Evolutionary conservation across 2,888 invertebrate genomes (phyloP).

Genomic region (Melanophora roralis): DNA sequence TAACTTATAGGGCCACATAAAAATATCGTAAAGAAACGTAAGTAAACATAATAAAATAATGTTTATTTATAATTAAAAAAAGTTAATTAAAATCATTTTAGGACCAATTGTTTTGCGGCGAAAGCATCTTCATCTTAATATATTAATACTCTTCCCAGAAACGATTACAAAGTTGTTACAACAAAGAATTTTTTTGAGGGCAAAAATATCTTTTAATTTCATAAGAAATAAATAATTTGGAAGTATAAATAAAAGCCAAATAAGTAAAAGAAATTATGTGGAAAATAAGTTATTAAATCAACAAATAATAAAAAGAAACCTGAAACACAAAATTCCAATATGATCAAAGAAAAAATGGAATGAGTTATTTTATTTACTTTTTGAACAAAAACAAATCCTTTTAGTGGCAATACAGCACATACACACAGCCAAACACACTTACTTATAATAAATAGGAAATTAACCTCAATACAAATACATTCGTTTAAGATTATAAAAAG

Average conservation of each 20-base stretch:
- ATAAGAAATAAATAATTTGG: constrained; percentile 35
- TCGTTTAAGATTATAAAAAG: too few relatives aligned
- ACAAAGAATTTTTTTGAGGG: background rate
- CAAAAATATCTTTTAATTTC: constrained; percentile 34
- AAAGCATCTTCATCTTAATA: background rate
- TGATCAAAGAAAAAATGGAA: constrained; percentile 52
- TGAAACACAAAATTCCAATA: constrained; percentile 19
- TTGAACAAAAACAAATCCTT: background rate
- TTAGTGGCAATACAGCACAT: background rate
- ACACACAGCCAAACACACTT: background rate
- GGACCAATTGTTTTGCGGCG: background rate
- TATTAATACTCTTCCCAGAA: background rate
- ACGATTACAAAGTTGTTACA: background rate
- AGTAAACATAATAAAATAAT: constrained; percentile 7
- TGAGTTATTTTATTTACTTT: constrained; percentile 53
- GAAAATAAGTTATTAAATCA: constrained; percentile 12
- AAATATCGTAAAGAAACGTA: background rate
- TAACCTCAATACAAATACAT: constrained; percentile 40
- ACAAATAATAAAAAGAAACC: background rate
- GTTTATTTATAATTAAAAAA: constrained; percentile 5
- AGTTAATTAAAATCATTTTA: background rate
- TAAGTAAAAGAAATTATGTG: background rate
- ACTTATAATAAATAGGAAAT: constrained; percentile 29
- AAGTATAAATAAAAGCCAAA: background rate
- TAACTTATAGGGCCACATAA: background rate